Evolutionary conservation across 2,113 vertebrate genomes (phyloP).

Genomic region (Petrocephalus zakoni): DNA sequence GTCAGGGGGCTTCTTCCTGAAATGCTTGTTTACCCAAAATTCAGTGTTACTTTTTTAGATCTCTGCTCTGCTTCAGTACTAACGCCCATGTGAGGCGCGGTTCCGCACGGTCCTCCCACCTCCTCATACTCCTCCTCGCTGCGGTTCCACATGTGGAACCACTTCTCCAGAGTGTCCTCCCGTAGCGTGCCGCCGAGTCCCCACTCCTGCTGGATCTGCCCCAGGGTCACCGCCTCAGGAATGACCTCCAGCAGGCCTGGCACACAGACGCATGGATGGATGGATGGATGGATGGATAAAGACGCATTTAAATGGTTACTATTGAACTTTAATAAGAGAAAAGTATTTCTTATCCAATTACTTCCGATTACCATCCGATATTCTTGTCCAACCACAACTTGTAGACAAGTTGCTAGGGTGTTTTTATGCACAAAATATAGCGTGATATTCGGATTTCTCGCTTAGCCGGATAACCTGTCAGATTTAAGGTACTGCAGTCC

Average conservation of each 20-base stretch:
- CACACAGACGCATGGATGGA: too few relatives aligned
- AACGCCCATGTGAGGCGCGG: neutral
- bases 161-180: slow-evolving; percentile 84
- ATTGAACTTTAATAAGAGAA: too few relatives aligned
- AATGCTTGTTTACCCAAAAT: slow-evolving; percentile 1
- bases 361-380: too few relatives aligned
- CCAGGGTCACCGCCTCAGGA: slow-evolving; percentile 82
- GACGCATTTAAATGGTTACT: too few relatives aligned
- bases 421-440: too few relatives aligned
- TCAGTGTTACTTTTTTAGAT: neutral
- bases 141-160: slow-evolving; percentile 86
- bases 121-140: slow-evolving; percentile 81
- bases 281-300: too few relatives aligned
- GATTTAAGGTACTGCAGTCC: too few relatives aligned
- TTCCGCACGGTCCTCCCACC: slow-evolving; percentile 41
- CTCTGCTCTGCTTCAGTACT: neutral
- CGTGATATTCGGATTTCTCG: too few relatives aligned
- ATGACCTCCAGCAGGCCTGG: slow-evolving; percentile 94
- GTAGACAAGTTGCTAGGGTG: too few relatives aligned
- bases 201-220: slow-evolving; percentile 86
- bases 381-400: too few relatives aligned
- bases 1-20: neutral
- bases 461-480: too few relatives aligned
- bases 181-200: slow-evolving; percentile 82
- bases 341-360: too few relatives aligned